phyloP scores from a whole-genome alignment of 2,888 invertebrate genomes.

The Litoditis marina region DNA sequence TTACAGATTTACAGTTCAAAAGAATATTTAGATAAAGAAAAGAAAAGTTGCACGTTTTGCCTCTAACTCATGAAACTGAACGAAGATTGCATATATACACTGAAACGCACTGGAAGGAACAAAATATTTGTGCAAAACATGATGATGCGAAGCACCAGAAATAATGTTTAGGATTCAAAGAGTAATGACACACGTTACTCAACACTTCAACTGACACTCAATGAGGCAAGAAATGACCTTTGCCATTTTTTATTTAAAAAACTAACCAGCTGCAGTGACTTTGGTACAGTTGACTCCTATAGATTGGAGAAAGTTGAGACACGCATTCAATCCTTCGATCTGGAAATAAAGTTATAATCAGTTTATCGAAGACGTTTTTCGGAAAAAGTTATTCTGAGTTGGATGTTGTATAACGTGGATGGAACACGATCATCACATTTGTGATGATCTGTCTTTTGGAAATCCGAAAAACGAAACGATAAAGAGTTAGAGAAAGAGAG shows the following conservation, averaged over 20 bases:
- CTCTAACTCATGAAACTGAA: background rate
- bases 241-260: no score
- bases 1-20: no score
- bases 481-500: slow-evolving; percentile 1
- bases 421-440: no score
- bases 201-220: no score
- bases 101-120: no score
- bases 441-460: no score
- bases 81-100: background rate
- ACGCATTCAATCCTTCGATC: slow-evolving; percentile 42
- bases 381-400: background rate
- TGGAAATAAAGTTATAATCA: slow-evolving; percentile 17
- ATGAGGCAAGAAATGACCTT: no score
- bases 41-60: background rate
- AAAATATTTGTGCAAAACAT: no score
- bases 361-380: background rate
- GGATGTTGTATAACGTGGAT: background rate
- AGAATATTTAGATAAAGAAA: background rate
- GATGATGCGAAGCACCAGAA: no score
- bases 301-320: slow-evolving; percentile 43
- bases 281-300: slow-evolving; percentile 47
- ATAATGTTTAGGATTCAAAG: no score
- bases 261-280: slow-evolving; percentile 43
- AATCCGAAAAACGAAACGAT: background rate
- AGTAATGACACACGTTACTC: no score